A percentile compares a stretch with the other conserved stretches of the same genome.
Conservation (phyloP, 2,113 vertebrate species). For the Varanus salvator region DNA sequence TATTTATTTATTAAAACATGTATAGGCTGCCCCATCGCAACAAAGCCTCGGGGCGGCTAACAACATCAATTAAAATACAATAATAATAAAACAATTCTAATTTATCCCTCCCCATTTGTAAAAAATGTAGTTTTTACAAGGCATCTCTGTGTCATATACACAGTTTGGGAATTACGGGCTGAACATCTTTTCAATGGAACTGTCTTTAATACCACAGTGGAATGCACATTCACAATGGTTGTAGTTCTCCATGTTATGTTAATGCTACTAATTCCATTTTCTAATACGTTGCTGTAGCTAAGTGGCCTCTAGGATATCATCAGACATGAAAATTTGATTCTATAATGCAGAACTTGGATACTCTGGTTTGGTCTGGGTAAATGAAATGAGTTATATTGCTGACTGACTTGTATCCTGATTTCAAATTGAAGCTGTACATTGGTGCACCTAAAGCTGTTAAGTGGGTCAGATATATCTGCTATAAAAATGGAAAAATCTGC, state of each 20-base stretch:
- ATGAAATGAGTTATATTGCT: neutral
- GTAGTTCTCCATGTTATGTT: neutral
- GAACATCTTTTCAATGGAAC: neutral
- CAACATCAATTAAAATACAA: too few relatives aligned
- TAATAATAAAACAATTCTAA: too few relatives aligned
- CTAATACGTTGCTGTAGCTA: neutral
- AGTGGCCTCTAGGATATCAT: neutral
- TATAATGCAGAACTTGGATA: neutral
- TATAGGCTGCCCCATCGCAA: too few relatives aligned
- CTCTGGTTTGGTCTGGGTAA: neutral
- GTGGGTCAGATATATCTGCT: neutral
- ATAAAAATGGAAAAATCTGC: neutral
- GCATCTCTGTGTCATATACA: neutral
- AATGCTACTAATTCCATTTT: neutral
- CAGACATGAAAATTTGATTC: conserved; percentile 24
- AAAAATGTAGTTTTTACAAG: neutral
- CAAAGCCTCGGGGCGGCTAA: too few relatives aligned
- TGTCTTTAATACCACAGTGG: neutral
- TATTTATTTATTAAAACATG: too few relatives aligned
- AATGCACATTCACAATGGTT: neutral
- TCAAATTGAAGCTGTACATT: neutral
- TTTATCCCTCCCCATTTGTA: too few relatives aligned
- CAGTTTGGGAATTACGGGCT: neutral
- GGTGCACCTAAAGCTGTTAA: neutral
- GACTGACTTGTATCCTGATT: neutral